These are phyloP conservation scores for Trisateles emortualis DNA, from an alignment of 2,888 invertebrate species.

Conservation along the genomic window DNA sequence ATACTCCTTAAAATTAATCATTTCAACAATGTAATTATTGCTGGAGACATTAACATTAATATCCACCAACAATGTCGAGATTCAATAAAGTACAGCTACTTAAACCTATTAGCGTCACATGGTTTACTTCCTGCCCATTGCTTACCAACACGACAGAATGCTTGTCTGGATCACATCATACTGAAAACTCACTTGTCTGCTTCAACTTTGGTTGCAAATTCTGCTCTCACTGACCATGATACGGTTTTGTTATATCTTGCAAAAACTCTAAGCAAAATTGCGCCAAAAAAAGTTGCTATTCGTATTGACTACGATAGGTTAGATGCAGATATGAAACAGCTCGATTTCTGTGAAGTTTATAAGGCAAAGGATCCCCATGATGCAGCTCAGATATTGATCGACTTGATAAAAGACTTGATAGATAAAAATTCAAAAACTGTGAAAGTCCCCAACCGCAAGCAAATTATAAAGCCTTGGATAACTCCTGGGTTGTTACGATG, in stretches of 20 bases:
- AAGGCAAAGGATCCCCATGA: no score
- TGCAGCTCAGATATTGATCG: no score
- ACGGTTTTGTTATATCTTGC: no score
- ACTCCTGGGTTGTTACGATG: neutral
- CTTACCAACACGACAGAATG: no score
- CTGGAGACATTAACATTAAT: constrained; percentile 19
- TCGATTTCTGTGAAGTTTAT: constrained; percentile 3
- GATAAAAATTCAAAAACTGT: no score
- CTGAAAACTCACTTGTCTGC: constrained; percentile 7
- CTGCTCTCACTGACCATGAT: no score
- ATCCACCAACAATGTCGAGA: constrained; percentile 8
- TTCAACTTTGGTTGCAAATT: constrained; percentile 4
- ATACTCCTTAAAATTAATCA: neutral
- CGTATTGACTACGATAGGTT: constrained; percentile 4
- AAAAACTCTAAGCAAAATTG: no score
- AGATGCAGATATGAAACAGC: neutral
- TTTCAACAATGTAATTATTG: constrained; percentile 8
- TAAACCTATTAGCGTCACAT: constrained; percentile 12
- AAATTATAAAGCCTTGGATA: neutral
- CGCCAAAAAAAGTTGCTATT: no score
- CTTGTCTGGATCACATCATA: constrained; percentile 12
- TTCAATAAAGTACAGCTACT: neutral
- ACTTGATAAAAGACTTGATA: no score
- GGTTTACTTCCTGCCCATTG: constrained; percentile 13
- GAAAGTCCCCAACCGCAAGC: neutral